phyloP scores from a whole-genome alignment of 1,140 invertebrate species.

The Drosophila baimaii region DNA sequence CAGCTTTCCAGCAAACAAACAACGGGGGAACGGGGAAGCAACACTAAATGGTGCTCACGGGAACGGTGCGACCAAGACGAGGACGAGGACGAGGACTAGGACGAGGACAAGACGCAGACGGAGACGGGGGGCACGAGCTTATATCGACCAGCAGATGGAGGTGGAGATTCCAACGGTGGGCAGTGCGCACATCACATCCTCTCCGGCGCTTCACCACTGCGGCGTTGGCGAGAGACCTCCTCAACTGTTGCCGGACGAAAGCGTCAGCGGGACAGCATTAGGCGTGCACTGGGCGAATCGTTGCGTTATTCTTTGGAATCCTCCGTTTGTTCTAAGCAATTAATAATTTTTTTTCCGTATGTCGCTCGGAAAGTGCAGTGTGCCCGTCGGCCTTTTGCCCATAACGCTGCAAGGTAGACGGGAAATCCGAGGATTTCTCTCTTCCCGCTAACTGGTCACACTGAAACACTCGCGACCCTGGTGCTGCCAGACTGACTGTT shows the following conservation, averaged over 20 bases:
- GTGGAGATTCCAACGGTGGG: constrained; percentile 20
- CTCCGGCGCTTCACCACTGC: constrained; percentile 27
- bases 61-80: not conserved
- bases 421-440: not conserved
- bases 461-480: not conserved
- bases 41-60: too few species aligned
- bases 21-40: not conserved
- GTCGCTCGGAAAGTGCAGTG: constrained; percentile 6
- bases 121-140: constrained; percentile 30
- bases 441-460: not conserved
- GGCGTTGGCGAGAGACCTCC: constrained; percentile 18
- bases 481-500: too few species aligned
- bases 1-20: not conserved
- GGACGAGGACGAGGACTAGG: not conserved
- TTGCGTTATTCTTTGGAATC: constrained; percentile 22
- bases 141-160: constrained; percentile 37
- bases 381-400: not conserved
- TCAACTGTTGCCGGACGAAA: constrained; percentile 10
- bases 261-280: constrained; percentile 23
- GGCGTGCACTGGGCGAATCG: not conserved
- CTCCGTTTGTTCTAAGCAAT: constrained; percentile 22
- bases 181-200: constrained; percentile 38
- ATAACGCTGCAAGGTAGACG: not conserved
- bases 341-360: constrained; percentile 19
- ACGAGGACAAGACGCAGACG: not conserved